Percentiles rank a stretch among this genome's conserved stretches.
Conservation (phyloP, 2,113 vertebrate species). For the Pao palembangensis region DNA sequence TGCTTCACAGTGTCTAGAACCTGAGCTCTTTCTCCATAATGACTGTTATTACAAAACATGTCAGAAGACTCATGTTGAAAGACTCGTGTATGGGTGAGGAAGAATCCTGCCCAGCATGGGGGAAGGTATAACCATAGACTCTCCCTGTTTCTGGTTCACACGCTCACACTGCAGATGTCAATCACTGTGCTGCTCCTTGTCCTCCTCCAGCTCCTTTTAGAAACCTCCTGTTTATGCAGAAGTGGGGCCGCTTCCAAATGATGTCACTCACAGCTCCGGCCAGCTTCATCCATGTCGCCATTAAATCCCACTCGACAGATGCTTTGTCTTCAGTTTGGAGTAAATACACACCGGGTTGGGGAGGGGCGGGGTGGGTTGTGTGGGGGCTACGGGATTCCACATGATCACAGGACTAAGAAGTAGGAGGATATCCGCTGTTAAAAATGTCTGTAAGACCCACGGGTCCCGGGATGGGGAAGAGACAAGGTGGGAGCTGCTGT, state of each 20-base stretch:
- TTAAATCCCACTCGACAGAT: conserved; percentile 60
- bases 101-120: conserved; percentile 21
- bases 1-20: conserved; percentile 11
- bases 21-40: conserved; percentile 22
- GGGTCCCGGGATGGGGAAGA: neutral
- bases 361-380: neutral
- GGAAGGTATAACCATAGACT: conserved; percentile 15
- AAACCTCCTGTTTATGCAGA: conserved; percentile 37
- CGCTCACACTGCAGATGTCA: conserved; percentile 1
- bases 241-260: conserved; percentile 52
- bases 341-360: conserved; percentile 37
- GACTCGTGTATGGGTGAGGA: conserved; percentile 24
- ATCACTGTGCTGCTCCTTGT: conserved; percentile 22
- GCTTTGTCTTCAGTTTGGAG: conserved; percentile 50
- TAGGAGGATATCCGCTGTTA: neutral
- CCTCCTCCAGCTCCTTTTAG: conserved; percentile 35
- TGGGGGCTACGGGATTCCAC: no score
- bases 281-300: conserved; percentile 51
- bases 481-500: neutral
- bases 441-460: neutral
- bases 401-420: no score
- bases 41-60: conserved; percentile 54
- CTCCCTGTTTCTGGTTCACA: neutral
- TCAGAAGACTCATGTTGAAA: conserved; percentile 45
- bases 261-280: conserved; percentile 51